Percentiles rank a stretch among this genome's conserved stretches.
Conservation (phyloP, 53 echinoderm and acorn worm genomes). For the Holothuria leucospilota region DNA sequence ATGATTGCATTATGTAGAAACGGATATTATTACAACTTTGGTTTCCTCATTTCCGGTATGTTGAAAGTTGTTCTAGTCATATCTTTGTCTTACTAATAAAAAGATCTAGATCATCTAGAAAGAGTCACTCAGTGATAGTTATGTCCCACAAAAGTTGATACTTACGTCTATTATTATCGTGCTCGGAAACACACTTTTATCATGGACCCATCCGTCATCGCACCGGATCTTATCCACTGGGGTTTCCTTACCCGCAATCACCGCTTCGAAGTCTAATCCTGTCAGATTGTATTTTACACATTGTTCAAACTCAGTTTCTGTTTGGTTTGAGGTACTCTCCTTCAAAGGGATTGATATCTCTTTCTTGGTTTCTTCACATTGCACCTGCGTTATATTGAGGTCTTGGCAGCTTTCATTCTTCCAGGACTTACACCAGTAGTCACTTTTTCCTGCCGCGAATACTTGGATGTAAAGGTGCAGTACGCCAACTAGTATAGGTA, state of each 20-base stretch:
- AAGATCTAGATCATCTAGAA: too few relatives aligned
- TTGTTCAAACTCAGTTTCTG: neutral
- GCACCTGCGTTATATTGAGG: too few relatives aligned
- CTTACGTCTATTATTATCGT: slow-evolving; percentile 18
- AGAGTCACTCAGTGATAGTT: too few relatives aligned
- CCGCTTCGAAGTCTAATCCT: slow-evolving; percentile 9
- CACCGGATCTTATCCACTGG: neutral
- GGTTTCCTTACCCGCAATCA: neutral
- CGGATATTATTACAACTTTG: too few relatives aligned
- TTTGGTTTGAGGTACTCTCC: too few relatives aligned
- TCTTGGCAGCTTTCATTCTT: neutral
- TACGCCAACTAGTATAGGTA: neutral
- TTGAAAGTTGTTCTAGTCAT: too few relatives aligned
- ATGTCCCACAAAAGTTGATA: too few relatives aligned
- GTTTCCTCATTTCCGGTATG: too few relatives aligned
- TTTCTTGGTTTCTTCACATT: slow-evolving; percentile 1
- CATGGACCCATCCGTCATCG: slow-evolving; percentile 8
- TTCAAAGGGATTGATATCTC: neutral
- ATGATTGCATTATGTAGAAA: too few relatives aligned
- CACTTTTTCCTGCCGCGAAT: slow-evolving; percentile 29
- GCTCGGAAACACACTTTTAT: neutral
- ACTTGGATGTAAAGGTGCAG: slow-evolving; percentile 22
- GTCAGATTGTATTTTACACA: slow-evolving; percentile 26
- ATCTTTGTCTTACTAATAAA: too few relatives aligned
- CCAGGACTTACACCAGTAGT: slow-evolving; percentile 26